Percentiles rank a stretch among this genome's conserved stretches.
phyloP scores from a whole-genome alignment of 2,113 vertebrate genomes.

The Proteles cristata region DNA sequence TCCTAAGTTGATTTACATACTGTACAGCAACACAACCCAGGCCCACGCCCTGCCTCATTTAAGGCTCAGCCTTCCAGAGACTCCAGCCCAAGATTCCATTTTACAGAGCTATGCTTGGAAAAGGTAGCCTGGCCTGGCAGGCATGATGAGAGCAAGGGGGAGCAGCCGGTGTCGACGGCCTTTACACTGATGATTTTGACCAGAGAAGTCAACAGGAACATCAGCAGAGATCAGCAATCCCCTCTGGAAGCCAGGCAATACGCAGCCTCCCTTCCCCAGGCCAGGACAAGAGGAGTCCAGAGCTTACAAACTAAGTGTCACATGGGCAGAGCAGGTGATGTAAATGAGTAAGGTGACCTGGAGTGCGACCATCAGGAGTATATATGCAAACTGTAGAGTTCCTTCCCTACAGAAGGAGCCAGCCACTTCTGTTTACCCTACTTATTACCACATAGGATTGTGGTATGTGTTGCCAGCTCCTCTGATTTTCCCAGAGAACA shows the following conservation, averaged over 20 bases:
- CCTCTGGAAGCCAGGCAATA: background rate
- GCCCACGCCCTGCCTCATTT: background rate
- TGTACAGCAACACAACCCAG: background rate
- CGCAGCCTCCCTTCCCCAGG: background rate
- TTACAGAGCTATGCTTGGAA: background rate
- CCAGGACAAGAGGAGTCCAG: background rate
- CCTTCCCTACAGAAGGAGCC: background rate
- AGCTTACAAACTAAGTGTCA: background rate
- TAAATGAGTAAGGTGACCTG: background rate
- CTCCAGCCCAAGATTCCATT: background rate
- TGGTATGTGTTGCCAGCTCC: background rate
- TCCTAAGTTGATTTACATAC: background rate
- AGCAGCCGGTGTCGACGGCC: background rate
- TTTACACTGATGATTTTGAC: background rate
- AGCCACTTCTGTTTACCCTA: background rate
- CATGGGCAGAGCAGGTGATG: background rate
- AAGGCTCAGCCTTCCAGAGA: background rate
- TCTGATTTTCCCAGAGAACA: background rate
- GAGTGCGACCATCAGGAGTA: too few species aligned
- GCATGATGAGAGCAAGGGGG: background rate
- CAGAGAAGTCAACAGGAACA: background rate
- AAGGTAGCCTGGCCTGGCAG: background rate
- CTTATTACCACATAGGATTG: background rate
- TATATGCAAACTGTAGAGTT: rapidly evolving
- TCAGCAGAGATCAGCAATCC: background rate